A percentile compares a stretch with the other conserved stretches of the same genome.
Evolutionary conservation across 2,888 invertebrate species (phyloP).

Genomic region (Caenorhabditis virilis): DNA sequence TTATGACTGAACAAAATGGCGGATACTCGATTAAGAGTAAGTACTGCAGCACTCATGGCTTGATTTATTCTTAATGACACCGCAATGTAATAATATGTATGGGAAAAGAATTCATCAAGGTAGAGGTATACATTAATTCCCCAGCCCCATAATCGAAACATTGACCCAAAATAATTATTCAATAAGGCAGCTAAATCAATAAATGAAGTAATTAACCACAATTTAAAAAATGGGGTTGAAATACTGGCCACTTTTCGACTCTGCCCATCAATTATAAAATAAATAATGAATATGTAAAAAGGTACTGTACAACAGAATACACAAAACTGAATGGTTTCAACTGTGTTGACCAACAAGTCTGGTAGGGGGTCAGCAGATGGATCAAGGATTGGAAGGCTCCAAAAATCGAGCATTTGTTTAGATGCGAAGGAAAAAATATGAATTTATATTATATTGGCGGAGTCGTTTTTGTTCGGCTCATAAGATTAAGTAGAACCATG

Average conservation of each 20-base stretch:
- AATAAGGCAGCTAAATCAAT: conserved; percentile 28
- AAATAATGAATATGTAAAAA: conserved; percentile 17
- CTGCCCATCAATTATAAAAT: conserved; percentile 21
- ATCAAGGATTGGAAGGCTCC: too few relatives aligned
- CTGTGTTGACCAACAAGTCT: too few relatives aligned
- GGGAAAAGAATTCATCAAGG: conserved; percentile 11
- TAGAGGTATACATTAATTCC: conserved; percentile 13
- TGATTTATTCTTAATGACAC: conserved; percentile 30
- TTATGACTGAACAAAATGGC: conserved; percentile 25
- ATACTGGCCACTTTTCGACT: conserved; percentile 10
- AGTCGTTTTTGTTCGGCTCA: too few relatives aligned
- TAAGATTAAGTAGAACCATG: too few relatives aligned
- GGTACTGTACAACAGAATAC: conserved; percentile 22
- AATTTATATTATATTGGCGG: too few relatives aligned
- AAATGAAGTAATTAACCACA: conserved; percentile 19
- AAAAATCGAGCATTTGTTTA: too few relatives aligned
- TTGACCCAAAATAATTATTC: conserved; percentile 28
- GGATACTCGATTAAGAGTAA: conserved; percentile 26
- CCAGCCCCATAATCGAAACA: conserved; percentile 29
- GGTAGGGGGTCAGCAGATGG: too few relatives aligned
- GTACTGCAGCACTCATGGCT: conserved; percentile 27
- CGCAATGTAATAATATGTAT: conserved; percentile 24
- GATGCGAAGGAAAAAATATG: too few relatives aligned
- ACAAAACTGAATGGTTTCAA: too few relatives aligned
- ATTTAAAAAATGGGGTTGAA: conserved; percentile 29